A percentile compares a stretch with the other conserved stretches of the same genome.
Evolutionary conservation across 1,140 invertebrate genomes (phyloP).

Genomic region (Phymastichus coffea): DNA sequence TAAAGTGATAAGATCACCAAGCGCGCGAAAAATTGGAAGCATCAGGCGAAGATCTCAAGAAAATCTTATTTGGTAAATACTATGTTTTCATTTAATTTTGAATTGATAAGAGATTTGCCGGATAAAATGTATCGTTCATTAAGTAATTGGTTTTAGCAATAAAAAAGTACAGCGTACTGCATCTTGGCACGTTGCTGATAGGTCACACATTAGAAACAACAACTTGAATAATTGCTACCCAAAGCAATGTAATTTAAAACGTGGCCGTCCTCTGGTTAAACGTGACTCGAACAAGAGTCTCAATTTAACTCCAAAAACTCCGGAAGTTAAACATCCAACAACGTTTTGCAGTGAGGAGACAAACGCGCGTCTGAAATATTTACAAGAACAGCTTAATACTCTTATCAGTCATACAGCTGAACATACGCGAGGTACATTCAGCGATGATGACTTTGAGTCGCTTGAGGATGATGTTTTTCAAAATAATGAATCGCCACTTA

Average conservation of each 20-base stretch:
- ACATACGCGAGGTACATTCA: constrained; percentile 37
- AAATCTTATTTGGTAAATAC: constrained; percentile 42
- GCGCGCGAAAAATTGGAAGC: constrained; percentile 75
- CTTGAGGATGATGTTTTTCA: constrained; percentile 30
- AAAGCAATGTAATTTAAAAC: constrained; percentile 23
- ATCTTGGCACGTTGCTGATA: constrained; percentile 43
- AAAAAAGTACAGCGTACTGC: constrained; percentile 42
- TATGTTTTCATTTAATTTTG: neutral
- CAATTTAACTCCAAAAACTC: neutral
- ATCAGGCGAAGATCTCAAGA: constrained; percentile 69
- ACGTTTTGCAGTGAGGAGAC: constrained; percentile 44
- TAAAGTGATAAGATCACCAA: constrained; percentile 75
- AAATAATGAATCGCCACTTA: neutral
- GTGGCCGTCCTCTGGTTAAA: constrained; percentile 17
- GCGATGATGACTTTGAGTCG: constrained; percentile 32
- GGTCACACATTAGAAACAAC: constrained; percentile 8
- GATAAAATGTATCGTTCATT: neutral
- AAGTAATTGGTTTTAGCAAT: constrained; percentile 25
- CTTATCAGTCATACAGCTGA: constrained; percentile 44
- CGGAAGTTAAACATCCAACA: neutral
- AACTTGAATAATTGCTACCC: neutral
- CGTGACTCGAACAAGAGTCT: constrained; percentile 14
- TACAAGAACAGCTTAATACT: constrained; percentile 44
- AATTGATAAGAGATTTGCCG: neutral
- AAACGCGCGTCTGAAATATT: constrained; percentile 41